A percentile compares a stretch with the other conserved stretches of the same genome.
Evolutionary conservation across 2,797 vertebrate genomes (phyloP).

Genomic region (Argyrosomus regius): DNA sequence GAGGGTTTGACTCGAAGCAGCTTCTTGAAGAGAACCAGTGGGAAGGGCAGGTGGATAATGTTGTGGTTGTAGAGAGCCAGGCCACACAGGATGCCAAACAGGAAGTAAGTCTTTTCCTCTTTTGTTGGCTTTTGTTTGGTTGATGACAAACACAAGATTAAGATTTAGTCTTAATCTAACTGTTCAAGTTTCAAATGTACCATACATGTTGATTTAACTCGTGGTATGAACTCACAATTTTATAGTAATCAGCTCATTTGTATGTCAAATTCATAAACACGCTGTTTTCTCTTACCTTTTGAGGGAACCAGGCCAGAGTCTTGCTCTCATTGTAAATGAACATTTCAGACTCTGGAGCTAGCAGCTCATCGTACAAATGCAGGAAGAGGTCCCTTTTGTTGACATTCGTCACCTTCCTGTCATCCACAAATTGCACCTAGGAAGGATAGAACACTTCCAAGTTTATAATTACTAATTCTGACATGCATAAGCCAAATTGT

Average conservation of each 20-base stretch:
- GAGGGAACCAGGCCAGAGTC: conserved; percentile 94
- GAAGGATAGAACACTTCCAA: not conserved
- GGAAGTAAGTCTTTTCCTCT: conserved; percentile 91
- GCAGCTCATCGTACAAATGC: conserved; percentile 90
- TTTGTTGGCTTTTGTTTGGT: conserved; percentile 86
- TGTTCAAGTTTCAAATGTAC: not conserved
- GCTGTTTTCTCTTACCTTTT: conserved; percentile 82
- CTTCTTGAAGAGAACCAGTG: conserved; percentile 95
- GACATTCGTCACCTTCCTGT: conserved; percentile 81
- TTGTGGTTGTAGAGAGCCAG: conserved; percentile 95
- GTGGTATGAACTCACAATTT: not conserved
- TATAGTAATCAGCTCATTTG: not conserved
- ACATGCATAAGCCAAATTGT: too few relatives aligned
- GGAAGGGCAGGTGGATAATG: conserved; percentile 93
- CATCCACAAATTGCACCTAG: conserved; percentile 81
- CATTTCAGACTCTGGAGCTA: conserved; percentile 89
- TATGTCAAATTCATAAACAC: too few relatives aligned
- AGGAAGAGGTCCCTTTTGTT: conserved; percentile 93
- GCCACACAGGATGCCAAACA: conserved; percentile 95
- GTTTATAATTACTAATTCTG: too few relatives aligned
- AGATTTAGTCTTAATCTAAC: not conserved
- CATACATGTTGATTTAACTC: not conserved
- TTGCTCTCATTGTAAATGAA: conserved; percentile 90
- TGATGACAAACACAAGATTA: conserved; percentile 33
- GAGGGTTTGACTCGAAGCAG: conserved; percentile 89